Percentiles rank a stretch among this genome's conserved stretches.
Conservation (phyloP, 2,113 vertebrate genomes). For the Oxyruncus cristatus region DNA sequence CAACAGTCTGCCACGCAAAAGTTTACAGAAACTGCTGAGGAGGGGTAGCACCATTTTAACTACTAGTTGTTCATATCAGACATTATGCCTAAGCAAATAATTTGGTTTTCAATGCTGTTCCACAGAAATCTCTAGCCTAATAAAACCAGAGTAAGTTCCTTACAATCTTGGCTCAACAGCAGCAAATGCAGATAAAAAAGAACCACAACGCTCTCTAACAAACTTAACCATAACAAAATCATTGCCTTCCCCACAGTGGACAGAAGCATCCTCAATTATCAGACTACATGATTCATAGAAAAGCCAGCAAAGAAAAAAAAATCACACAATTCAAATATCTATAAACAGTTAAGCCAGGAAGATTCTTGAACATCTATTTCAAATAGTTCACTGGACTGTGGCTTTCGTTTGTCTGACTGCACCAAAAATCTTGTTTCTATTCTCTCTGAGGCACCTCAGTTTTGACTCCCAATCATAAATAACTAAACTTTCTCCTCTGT, state of each 20-base stretch:
- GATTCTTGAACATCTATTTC: not conserved
- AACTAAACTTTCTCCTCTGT: not conserved
- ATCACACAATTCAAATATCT: not conserved
- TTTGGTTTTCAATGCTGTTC: not conserved
- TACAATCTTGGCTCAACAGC: not conserved
- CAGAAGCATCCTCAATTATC: not conserved
- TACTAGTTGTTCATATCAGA: not conserved
- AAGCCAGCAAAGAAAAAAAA: not conserved
- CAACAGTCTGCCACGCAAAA: not conserved
- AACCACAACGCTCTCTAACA: not conserved
- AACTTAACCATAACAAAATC: not conserved
- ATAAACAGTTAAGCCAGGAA: not conserved
- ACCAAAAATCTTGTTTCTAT: not conserved
- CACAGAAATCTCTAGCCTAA: not conserved
- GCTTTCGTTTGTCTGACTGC: not conserved
- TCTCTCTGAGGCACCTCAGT: not conserved
- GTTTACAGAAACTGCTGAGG: not conserved
- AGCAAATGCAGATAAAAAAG: not conserved
- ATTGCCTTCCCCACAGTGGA: not conserved
- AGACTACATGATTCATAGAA: not conserved
- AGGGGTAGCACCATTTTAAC: not conserved
- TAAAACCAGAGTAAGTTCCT: not conserved
- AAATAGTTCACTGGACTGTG: not conserved
- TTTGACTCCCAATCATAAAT: not conserved
- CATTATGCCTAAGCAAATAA: not conserved